These are phyloP conservation scores for Aproaerema taeniolella DNA, from an alignment of 2,888 invertebrate species.

Conservation along the genomic window DNA sequence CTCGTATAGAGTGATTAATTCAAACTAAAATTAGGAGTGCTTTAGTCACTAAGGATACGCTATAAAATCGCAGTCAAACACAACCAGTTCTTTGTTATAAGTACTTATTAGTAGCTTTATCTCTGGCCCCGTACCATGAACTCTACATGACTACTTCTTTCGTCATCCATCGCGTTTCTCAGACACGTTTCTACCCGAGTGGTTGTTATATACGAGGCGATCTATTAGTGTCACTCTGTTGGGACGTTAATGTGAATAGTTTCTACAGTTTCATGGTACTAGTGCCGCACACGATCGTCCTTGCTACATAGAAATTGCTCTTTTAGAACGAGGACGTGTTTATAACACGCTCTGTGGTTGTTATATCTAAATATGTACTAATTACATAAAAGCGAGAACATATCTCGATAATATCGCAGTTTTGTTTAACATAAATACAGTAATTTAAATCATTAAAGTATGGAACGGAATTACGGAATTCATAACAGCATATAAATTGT, in stretches of 20 bases:
- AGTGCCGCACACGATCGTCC: slow-evolving; percentile 25
- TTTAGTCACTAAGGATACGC: slow-evolving; percentile 30
- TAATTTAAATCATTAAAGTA: no score
- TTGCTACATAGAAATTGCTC: slow-evolving; percentile 36
- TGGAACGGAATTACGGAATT: no score
- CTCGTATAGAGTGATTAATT: slow-evolving; percentile 2
- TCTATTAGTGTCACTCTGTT: slow-evolving; percentile 31
- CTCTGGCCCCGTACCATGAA: slow-evolving; percentile 32
- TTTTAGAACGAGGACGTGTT: slow-evolving; percentile 41
- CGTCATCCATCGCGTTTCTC: slow-evolving; percentile 28
- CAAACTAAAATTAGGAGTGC: slow-evolving; percentile 30
- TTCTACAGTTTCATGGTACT: slow-evolving; percentile 28
- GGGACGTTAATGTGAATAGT: slow-evolving; percentile 27
- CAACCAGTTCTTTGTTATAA: slow-evolving; percentile 53
- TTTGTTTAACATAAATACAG: slow-evolving; percentile 8
- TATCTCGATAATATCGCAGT: slow-evolving; percentile 35
- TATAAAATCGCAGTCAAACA: slow-evolving; percentile 36
- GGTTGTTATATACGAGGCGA: slow-evolving; percentile 27
- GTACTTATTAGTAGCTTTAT: slow-evolving; percentile 26
- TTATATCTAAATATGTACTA: slow-evolving; percentile 37
- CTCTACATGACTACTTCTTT: slow-evolving; percentile 28
- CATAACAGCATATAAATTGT: no score
- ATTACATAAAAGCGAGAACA: slow-evolving; percentile 45
- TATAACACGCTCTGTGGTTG: slow-evolving; percentile 23
- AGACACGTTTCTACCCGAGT: slow-evolving; percentile 22